Conservation (phyloP, 2,113 vertebrate species). For the Hemibagrus wyckioides region DNA sequence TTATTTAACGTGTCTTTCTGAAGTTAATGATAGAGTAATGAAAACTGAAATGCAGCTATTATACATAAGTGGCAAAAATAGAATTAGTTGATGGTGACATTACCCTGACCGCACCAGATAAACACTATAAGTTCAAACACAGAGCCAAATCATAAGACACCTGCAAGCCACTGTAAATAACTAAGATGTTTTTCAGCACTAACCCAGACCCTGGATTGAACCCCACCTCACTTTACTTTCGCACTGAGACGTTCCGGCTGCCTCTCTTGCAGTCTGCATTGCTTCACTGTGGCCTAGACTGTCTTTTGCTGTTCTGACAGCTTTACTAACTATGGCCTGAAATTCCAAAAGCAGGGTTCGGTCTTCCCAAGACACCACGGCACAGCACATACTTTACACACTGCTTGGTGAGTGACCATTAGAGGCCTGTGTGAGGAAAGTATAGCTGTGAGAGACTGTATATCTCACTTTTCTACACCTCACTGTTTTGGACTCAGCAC, state of each 20-base stretch:
- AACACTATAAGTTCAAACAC: background rate
- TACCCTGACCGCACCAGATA: constrained; percentile 5
- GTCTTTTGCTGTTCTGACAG: constrained; percentile 13
- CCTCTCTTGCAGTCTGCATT: constrained; percentile 33
- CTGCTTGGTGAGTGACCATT: constrained; percentile 52
- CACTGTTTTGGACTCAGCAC: constrained; percentile 33
- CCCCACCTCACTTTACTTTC: constrained; percentile 27
- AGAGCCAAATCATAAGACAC: background rate
- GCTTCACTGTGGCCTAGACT: constrained; percentile 17
- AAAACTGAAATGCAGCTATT: constrained; percentile 1
- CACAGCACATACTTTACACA: constrained; percentile 51
- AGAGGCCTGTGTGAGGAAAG: constrained; percentile 57
- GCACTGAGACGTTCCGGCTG: constrained; percentile 12
- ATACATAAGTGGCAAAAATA: constrained; percentile 1
- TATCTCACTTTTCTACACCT: constrained; percentile 65
- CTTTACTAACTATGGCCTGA: constrained; percentile 23
- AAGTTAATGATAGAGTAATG: background rate
- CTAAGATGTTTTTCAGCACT: constrained; percentile 27
- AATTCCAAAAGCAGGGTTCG: constrained; percentile 3
- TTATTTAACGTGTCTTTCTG: background rate
- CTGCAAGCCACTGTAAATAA: constrained; percentile 39
- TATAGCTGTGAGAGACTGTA: constrained; percentile 39
- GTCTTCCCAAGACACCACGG: constrained; percentile 30
- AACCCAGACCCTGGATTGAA: constrained; percentile 18
- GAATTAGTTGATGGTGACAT: background rate